Evolutionary conservation across 2,113 vertebrate species (phyloP), one percentile per base, ranked within the genome.

Genomic region (Zosterops lateralis): DNA sequence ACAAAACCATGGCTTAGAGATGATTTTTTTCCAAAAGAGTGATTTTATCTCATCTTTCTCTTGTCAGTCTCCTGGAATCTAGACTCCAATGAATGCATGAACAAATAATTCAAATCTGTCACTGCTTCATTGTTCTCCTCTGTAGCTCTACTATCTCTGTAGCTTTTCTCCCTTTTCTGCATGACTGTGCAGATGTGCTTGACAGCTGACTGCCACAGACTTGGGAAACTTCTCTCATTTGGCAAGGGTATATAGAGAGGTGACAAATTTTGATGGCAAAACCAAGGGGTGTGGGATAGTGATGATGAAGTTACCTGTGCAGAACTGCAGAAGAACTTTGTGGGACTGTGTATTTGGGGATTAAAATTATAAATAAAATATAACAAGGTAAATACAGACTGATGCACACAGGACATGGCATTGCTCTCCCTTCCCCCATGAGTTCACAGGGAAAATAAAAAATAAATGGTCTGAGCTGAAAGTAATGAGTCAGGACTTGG

Each of bases 91-190:
- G 67, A 91, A 89, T 57, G 67, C 56, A 73, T n/a, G 50, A 92
- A 64, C 76, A 95, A 82, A 90, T 96, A 87, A 62, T 77, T 94
- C 47, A 90, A 91, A 89, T 40, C 50, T 17, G 50, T 92, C 91
- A 76, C 72, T 88, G 47, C 84, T 77, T 62, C 21, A 60, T 88
- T 95, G 68, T 90, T 96, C 62, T 93, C 57, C 32, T 68, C 61
- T 34, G 25, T 58, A 71, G 51, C 73, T 76, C 68, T 65, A 48
- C 48, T 88, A 75, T 28, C 51, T 73, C 75, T 54, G 20, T 65
- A 50, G 32, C 34, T 84, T 71, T 68, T 84, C 29, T 76, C 26
- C 40, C 3, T 38, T 79, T 78, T 65, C 67, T 73, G 54, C 66
- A 58, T 50, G 62, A 6, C 3, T 73, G 32, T 72, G 62, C 24